A percentile compares a stretch with the other conserved stretches of the same genome.
Conservation (phyloP, 2,113 vertebrate species). For the Mastomys natalensis region DNA sequence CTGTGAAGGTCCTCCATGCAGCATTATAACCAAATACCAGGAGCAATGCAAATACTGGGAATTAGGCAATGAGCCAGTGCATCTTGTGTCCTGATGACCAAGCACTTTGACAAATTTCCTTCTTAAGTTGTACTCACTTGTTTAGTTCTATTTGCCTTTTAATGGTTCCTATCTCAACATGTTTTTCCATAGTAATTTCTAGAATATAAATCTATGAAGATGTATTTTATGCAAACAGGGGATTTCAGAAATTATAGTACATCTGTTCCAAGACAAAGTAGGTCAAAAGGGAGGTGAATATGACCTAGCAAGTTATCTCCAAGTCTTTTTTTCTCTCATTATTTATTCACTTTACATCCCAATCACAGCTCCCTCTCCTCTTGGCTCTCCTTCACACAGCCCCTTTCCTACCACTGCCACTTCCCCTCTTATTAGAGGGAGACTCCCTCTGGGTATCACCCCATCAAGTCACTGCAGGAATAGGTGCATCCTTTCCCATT, state of each 20-base stretch:
- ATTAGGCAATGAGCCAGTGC: not conserved
- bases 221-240: conserved; percentile 15
- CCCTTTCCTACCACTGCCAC: no score
- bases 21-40: conserved; percentile 31
- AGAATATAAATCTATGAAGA: not conserved
- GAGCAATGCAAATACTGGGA: not conserved
- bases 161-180: not conserved
- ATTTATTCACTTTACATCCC: no score
- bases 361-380: no score
- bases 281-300: not conserved
- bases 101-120: conserved; percentile 3
- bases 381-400: no score
- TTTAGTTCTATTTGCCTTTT: not conserved
- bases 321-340: not conserved
- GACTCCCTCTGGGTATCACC: no score
- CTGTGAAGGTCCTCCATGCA: not conserved
- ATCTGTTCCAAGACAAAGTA: not conserved
- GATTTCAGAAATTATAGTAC: not conserved
- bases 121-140: conserved; percentile 1
- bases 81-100: not conserved
- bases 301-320: not conserved
- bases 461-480: no score
- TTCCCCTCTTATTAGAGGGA: no score
- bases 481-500: no score
- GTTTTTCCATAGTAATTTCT: not conserved